Evolutionary conservation across 2,888 invertebrate species (phyloP), one percentile per base, ranked within the genome.

Genomic region (Merodon equestris): DNA sequence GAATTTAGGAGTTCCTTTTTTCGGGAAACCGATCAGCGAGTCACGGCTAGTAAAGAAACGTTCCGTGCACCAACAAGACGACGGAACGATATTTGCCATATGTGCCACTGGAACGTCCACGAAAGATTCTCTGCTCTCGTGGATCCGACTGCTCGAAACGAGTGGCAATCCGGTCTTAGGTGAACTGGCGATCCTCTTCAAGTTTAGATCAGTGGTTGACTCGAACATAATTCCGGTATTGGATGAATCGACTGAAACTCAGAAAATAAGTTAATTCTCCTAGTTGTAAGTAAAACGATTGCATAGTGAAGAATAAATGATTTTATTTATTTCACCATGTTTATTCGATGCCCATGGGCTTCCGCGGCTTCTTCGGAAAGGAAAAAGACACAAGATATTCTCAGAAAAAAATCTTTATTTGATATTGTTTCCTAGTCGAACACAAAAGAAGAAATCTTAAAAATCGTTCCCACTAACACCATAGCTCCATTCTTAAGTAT

Each of bases 71-170:
- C 96, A 97, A 87, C 97, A 98, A 89, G 94, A 95, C 64, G 97
- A 98, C 89, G 97, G 97, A 3, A 94, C 94, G 0, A 94, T 98
- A 84, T 92, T 96, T 82, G 94, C 94, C 9, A 91, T 97, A 57
- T 97, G 97, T 89, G 96, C 96, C 19, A 97, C 98, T 70, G 98
- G 98, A 57, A 94, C 95, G 9, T 95, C 96, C 13, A 94, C 94
- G 70, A 93, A 96, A 88, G 97, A 97, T 89, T 97, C 98, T 0
- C 89, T 98, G 7, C 88, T 97, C n/a, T 96, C 97, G 0, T 98
- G 95, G 97, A 93, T 97, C 85, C 91, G 96, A 60, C 91, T 94
- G 84, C 87, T 97, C 82, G 95, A 97, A 87, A 91, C 91, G 70
- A 90, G 93, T 85, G 92, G 91, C 0, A 96, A 96, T 89, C 94